These are phyloP conservation scores for Hemicentrotus pulcherrimus DNA, from an alignment of 35 echinoderm and acorn worm genomes.

Conservation along the genomic window DNA sequence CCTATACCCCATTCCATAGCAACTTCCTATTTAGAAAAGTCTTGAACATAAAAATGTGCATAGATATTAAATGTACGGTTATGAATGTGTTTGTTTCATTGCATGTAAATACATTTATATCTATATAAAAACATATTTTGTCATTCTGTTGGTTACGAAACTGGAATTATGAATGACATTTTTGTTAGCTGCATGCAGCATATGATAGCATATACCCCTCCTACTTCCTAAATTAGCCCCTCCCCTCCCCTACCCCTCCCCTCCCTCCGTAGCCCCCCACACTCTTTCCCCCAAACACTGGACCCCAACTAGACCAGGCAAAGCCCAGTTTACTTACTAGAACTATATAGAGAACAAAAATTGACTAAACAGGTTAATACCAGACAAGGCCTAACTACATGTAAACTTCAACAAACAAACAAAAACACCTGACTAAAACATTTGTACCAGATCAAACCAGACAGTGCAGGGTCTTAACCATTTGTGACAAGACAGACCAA, in stretches of 20 bases:
- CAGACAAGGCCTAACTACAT: too few species aligned
- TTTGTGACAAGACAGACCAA: too few species aligned
- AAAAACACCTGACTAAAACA: too few species aligned
- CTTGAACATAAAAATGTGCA: background rate
- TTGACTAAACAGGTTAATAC: too few species aligned
- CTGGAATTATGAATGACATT: background rate
- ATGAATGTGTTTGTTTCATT: background rate
- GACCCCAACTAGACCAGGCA: too few species aligned
- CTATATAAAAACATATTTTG: background rate
- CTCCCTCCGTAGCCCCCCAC: background rate
- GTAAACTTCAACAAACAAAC: too few species aligned
- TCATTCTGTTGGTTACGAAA: background rate
- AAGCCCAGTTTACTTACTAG: too few species aligned
- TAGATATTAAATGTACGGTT: background rate
- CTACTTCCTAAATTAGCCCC: background rate
- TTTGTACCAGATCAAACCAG: too few species aligned
- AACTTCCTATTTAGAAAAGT: background rate
- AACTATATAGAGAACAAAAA: too few species aligned
- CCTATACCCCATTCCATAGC: background rate
- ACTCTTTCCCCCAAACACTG: background rate
- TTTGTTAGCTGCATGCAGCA: background rate
- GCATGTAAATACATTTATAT: background rate
- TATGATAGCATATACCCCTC: background rate
- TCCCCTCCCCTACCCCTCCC: background rate
- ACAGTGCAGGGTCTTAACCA: too few species aligned